These are phyloP conservation scores for Julus scanicus DNA, from an alignment of 2,888 invertebrate genomes.

Conservation along the genomic window DNA sequence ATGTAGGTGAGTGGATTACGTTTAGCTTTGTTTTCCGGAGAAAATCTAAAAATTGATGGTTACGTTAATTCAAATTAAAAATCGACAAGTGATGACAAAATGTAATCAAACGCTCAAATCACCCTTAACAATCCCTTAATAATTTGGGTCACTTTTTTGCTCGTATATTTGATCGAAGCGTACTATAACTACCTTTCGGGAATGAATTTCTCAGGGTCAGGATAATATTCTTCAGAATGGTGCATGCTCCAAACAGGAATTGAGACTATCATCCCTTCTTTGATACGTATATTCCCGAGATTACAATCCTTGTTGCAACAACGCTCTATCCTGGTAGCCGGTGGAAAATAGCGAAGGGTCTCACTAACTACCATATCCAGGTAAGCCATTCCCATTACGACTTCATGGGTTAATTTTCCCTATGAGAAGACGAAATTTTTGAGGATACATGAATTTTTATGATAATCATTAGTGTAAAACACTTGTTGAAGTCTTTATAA, in stretches of 20 bases:
- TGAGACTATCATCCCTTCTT: constrained; percentile 51
- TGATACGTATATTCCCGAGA: constrained; percentile 50
- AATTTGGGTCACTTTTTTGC: no score
- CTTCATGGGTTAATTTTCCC: constrained; percentile 49
- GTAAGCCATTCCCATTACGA: constrained; percentile 45
- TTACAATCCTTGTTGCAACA: constrained; percentile 51
- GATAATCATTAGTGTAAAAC: not conserved
- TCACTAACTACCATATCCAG: constrained; percentile 51
- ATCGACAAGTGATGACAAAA: no score
- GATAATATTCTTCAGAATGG: constrained; percentile 55
- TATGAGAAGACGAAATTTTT: not conserved
- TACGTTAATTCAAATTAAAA: no score
- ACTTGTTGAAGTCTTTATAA: not conserved
- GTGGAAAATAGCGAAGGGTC: constrained; percentile 1
- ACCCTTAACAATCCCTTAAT: no score
- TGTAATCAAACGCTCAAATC: no score
- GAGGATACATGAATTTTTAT: not conserved
- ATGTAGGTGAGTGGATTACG: constrained; percentile 62
- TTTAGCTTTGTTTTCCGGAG: constrained; percentile 59
- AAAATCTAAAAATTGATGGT: constrained; percentile 59
- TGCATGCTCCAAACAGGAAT: constrained; percentile 55
- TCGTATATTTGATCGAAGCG: no score
- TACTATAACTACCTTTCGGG: constrained; percentile 52
- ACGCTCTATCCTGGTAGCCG: constrained; percentile 51
- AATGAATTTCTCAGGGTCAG: constrained; percentile 56